Evolutionary conservation across 2,888 invertebrate species (phyloP).

Genomic region (Xestia xanthographa): DNA sequence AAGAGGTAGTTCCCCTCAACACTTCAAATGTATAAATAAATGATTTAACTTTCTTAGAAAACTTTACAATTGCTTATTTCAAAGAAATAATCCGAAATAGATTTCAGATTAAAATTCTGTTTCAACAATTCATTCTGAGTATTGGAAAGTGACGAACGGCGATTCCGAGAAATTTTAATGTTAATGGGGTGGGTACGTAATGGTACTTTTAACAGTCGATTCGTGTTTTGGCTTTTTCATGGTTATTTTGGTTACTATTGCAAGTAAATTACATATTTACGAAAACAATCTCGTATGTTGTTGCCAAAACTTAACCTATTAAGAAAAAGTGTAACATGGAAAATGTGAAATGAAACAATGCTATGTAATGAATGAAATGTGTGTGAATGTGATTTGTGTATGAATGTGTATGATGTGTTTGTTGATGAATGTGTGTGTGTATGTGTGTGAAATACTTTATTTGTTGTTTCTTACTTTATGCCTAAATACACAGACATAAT

Average conservation of each 20-base stretch:
- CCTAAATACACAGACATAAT: no score
- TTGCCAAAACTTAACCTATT: neutral
- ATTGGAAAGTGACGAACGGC: slow-evolving; percentile 18
- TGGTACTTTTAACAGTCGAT: neutral
- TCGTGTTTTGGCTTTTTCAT: slow-evolving; percentile 4
- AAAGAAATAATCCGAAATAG: slow-evolving; percentile 43
- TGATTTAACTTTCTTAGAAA: slow-evolving; percentile 9
- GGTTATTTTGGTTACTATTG: neutral
- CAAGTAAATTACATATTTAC: neutral
- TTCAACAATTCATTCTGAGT: slow-evolving; percentile 7
- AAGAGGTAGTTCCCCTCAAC: neutral
- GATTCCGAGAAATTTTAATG: slow-evolving; percentile 40
- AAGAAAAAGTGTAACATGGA: neutral
- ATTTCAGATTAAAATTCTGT: slow-evolving; percentile 36
- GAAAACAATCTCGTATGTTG: neutral
- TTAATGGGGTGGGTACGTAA: slow-evolving; percentile 15
- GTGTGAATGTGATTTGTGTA: no score
- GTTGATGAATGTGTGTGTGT: no score
- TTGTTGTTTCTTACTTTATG: neutral
- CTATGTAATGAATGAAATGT: no score
- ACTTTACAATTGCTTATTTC: neutral
- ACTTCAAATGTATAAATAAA: neutral
- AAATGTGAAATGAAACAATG: neutral
- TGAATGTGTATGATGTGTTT: no score
- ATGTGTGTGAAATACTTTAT: neutral